phyloP scores from a whole-genome alignment of 1,140 invertebrate species.

The Heterodera carotae region DNA sequence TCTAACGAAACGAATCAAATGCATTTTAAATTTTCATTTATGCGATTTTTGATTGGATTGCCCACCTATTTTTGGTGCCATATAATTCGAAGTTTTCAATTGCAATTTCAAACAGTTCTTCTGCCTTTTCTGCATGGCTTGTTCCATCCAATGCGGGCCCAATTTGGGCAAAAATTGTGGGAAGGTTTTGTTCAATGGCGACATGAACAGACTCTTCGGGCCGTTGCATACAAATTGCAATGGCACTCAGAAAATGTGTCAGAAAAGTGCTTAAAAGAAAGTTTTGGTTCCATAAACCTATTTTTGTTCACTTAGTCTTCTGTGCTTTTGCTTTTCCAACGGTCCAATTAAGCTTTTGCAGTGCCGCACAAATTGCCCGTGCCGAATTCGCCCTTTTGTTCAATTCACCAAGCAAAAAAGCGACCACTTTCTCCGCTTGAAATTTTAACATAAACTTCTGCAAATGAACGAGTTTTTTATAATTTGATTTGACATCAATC shows the following conservation, averaged over 20 bases:
- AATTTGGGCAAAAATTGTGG: slow-evolving; percentile 25
- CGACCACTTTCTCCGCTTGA: slow-evolving; percentile 35
- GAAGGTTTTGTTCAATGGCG: slow-evolving; percentile 33
- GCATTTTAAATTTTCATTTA: not conserved
- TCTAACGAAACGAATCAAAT: not conserved
- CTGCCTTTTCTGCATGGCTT: slow-evolving; percentile 31
- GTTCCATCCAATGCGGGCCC: slow-evolving; percentile 20
- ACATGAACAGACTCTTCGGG: slow-evolving; percentile 40
- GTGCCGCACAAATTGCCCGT: slow-evolving; percentile 29
- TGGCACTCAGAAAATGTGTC: slow-evolving; percentile 29
- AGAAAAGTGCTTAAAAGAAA: slow-evolving; percentile 35
- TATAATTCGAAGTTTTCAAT: slow-evolving; percentile 25
- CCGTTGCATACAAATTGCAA: slow-evolving; percentile 9
- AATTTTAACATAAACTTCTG: slow-evolving; percentile 43
- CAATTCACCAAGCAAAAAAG: slow-evolving; percentile 32
- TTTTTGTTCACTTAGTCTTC: slow-evolving; percentile 23
- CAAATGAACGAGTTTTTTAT: slow-evolving; percentile 14
- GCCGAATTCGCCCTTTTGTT: slow-evolving; percentile 27
- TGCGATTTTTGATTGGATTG: not conserved
- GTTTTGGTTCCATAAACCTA: not conserved
- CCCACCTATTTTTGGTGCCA: slow-evolving; percentile 29
- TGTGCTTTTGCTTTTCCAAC: slow-evolving; percentile 25
- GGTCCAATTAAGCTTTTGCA: slow-evolving; percentile 31
- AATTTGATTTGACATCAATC: not conserved
- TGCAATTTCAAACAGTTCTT: slow-evolving; percentile 32